Conservation (phyloP, 2,113 vertebrate genomes). For the Hippocampus zosterae region DNA sequence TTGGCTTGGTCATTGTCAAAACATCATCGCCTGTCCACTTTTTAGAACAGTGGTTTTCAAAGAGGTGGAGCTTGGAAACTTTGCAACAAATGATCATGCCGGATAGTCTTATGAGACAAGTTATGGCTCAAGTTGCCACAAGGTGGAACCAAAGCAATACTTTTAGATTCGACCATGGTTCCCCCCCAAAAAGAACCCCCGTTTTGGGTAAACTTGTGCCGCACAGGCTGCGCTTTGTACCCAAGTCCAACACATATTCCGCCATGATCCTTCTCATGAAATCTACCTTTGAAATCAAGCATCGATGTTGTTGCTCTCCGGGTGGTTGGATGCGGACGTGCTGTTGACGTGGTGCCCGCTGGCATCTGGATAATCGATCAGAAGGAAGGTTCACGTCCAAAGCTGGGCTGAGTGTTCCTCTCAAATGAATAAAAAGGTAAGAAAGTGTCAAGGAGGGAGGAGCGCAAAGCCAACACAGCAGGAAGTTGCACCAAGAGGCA, state of each 20-base stretch:
- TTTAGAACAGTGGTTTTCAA: not conserved
- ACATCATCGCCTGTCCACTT: slow-evolving; percentile 49
- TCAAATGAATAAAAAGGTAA: slow-evolving; percentile 5
- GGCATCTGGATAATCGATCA: slow-evolving; percentile 67
- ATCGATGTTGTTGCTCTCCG: slow-evolving; percentile 74
- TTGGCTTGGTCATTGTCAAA: slow-evolving; percentile 68
- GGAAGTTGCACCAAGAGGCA: slow-evolving; percentile 72
- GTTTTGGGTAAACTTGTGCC: slow-evolving; percentile 16
- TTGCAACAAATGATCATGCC: not conserved
- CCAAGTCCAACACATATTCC: slow-evolving; percentile 73
- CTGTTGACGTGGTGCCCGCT: slow-evolving; percentile 44
- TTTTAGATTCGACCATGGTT: not conserved
- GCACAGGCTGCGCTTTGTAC: slow-evolving; percentile 83
- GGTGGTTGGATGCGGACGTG: slow-evolving; percentile 15
- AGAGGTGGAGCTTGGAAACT: not conserved
- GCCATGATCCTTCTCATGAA: slow-evolving; percentile 48
- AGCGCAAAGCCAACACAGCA: not conserved
- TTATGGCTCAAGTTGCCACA: not conserved
- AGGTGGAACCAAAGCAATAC: not conserved
- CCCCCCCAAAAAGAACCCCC: no score
- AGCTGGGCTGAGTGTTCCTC: not conserved
- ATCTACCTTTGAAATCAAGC: slow-evolving; percentile 66
- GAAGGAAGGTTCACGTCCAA: slow-evolving; percentile 69
- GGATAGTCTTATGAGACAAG: no score
- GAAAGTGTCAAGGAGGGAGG: slow-evolving; percentile 7